Conservation (phyloP, 2,797 vertebrate genomes). For the Macropodus opercularis region DNA sequence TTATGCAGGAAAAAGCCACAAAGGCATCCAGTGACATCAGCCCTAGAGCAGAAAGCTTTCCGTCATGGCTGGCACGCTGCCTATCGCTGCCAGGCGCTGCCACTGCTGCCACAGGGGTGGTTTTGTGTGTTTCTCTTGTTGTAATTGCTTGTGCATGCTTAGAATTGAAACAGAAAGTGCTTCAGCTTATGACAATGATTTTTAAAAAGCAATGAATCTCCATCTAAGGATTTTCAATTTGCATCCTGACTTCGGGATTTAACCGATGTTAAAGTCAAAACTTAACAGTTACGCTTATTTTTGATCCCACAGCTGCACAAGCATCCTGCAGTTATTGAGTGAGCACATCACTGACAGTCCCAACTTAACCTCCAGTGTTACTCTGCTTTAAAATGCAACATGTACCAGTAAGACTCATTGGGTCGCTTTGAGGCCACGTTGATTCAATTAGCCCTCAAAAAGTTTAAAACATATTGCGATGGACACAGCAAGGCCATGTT, state of each 20-base stretch:
- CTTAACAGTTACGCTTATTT: conserved; percentile 2
- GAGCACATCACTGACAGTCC: conserved; percentile 22
- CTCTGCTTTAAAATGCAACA: conserved; percentile 63
- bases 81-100: conserved; percentile 78
- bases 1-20: background rate
- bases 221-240: conserved; percentile 7
- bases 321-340: conserved; percentile 13
- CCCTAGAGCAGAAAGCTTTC: conserved; percentile 37
- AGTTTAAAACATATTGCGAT: conserved; percentile 63
- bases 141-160: conserved; percentile 54
- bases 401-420: conserved; percentile 45
- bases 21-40: conserved; percentile 59
- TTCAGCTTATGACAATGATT: conserved; percentile 13
- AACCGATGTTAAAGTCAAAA: conserved; percentile 1
- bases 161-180: conserved; percentile 31
- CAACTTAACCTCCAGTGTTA: conserved; percentile 49
- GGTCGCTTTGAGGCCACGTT: conserved; percentile 59
- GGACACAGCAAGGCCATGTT: conserved; percentile 56
- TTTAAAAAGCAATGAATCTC: conserved; percentile 10
- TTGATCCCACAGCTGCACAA: conserved; percentile 1
- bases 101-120: conserved; percentile 58
- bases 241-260: conserved; percentile 1
- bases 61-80: conserved; percentile 73
- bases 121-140: conserved; percentile 53
- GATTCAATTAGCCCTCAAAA: conserved; percentile 67